Conservation (phyloP, 2,113 vertebrate genomes). For the Sapajus apella region DNA sequence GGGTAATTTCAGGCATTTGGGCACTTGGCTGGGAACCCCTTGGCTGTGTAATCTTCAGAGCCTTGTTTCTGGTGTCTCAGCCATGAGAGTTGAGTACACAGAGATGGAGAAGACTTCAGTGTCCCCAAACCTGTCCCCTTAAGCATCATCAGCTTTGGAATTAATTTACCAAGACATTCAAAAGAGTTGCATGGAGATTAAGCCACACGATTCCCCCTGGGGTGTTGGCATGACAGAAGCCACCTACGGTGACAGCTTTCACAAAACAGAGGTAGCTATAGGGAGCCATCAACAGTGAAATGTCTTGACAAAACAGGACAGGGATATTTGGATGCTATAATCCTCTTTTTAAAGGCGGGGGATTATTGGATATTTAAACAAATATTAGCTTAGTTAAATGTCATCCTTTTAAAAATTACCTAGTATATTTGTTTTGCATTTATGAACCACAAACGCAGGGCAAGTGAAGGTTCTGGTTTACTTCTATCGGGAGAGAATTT, state of each 20-base stretch:
- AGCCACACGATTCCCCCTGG: background rate
- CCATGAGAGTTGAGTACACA: background rate
- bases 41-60: background rate
- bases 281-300: background rate
- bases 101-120: background rate
- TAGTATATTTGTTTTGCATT: constrained; percentile 58
- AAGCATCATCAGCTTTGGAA: background rate
- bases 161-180: constrained; percentile 25
- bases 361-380: constrained; percentile 55
- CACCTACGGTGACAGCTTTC: background rate
- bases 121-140: background rate
- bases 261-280: background rate
- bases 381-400: constrained; percentile 51
- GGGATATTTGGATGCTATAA: background rate
- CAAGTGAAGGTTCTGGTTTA: background rate
- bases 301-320: background rate
- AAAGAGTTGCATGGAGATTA: background rate
- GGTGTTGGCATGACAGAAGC: background rate
- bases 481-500: background rate
- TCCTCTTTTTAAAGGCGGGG: background rate
- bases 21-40: background rate
- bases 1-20: constrained; percentile 17
- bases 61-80: background rate
- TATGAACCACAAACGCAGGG: background rate
- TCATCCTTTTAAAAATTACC: background rate